A percentile compares a stretch with the other conserved stretches of the same genome.
Evolutionary conservation across 1,140 invertebrate genomes (phyloP).

Genomic region (Dreissena rostriformis): DNA sequence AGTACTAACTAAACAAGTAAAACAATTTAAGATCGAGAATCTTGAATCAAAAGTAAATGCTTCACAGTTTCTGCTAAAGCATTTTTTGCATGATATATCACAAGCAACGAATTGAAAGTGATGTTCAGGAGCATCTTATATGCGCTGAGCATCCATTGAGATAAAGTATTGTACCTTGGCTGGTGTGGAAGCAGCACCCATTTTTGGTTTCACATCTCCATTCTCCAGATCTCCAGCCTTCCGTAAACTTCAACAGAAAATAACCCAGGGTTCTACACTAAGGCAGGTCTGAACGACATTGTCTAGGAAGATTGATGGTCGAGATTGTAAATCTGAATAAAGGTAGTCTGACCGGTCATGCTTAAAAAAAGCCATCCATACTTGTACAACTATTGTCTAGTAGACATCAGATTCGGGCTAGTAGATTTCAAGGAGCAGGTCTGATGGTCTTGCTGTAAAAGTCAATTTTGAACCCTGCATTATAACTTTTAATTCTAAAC

Average conservation of each 20-base stretch:
- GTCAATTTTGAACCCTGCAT: too few relatives aligned
- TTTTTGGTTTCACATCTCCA: conserved; percentile 18
- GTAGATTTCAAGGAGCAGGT: too few relatives aligned
- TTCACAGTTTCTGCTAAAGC: not conserved
- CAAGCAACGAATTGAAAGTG: not conserved
- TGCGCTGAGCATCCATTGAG: too few relatives aligned
- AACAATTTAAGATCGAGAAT: not conserved
- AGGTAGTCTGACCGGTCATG: not conserved
- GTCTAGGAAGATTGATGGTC: not conserved
- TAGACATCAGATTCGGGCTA: not conserved
- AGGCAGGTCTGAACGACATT: not conserved
- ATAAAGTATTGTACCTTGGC: conserved; percentile 19
- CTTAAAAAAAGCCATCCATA: not conserved
- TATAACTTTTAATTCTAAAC: too few relatives aligned
- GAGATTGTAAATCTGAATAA: not conserved
- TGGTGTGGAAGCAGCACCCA: not conserved
- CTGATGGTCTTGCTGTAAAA: too few relatives aligned
- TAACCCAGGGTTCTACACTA: not conserved
- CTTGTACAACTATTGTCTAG: not conserved
- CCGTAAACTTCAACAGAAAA: conserved; percentile 19
- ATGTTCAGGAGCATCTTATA: not conserved
- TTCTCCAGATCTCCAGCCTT: conserved; percentile 21
- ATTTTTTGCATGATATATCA: not conserved
- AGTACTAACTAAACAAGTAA: not conserved
- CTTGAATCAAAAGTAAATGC: not conserved